These are phyloP conservation scores for Peromyscus aztecus DNA, from an alignment of 2,797 vertebrate genomes.

Conservation along the genomic window DNA sequence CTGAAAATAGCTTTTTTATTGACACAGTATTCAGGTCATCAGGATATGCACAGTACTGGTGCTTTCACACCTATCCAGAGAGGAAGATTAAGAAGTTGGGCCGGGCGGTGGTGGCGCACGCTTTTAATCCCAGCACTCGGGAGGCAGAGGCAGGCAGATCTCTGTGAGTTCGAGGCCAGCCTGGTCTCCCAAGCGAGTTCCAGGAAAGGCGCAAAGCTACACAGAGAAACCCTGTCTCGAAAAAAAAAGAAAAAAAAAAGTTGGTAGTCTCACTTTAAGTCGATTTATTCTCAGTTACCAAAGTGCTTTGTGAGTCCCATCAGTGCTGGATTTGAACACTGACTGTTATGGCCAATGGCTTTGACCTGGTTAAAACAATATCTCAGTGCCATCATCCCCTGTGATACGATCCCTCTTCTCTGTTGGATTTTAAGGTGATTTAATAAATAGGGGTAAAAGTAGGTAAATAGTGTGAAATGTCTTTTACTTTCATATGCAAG, in stretches of 20 bases:
- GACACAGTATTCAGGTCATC: neutral
- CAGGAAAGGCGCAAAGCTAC: too few species aligned
- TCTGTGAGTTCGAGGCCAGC: too few species aligned
- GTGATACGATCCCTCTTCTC: neutral
- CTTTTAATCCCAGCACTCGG: too few species aligned
- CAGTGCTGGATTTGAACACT: constrained; percentile 13
- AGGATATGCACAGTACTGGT: neutral
- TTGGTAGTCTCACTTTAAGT: neutral
- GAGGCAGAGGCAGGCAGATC: too few species aligned
- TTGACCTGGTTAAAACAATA: neutral
- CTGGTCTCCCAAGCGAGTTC: too few species aligned
- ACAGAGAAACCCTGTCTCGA: too few species aligned
- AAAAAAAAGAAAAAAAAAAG: too few species aligned
- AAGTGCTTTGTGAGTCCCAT: constrained; percentile 17
- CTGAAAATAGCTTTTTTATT: constrained; percentile 51
- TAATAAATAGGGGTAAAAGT: neutral
- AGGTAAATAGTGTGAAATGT: constrained; percentile 41
- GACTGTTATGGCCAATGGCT: neutral
- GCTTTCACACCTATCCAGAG: constrained; percentile 47
- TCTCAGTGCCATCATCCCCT: neutral
- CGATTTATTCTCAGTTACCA: neutral
- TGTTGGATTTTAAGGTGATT: constrained; percentile 36
- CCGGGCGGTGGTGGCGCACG: too few species aligned
- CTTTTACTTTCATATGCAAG: constrained; percentile 39
- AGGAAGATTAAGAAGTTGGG: constrained; percentile 13